These are phyloP conservation scores for Trichonephila inaurata DNA, from an alignment of 1,140 invertebrate genomes.

Conservation along the genomic window DNA sequence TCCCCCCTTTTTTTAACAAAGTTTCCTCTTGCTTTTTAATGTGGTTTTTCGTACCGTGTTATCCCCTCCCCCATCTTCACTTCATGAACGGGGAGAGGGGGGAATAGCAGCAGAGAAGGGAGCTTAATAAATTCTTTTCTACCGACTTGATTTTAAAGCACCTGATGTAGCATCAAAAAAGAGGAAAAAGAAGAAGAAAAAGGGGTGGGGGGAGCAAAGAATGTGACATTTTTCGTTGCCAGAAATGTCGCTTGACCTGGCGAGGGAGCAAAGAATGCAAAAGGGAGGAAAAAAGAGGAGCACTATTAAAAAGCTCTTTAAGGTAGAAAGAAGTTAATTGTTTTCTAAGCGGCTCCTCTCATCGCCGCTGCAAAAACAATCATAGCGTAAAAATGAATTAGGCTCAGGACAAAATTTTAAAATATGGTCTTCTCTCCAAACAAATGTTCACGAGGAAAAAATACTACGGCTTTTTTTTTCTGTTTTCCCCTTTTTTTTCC, in stretches of 20 bases:
- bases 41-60: slow-evolving; percentile 35
- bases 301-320: slow-evolving; percentile 74
- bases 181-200: not conserved
- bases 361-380: slow-evolving; percentile 56
- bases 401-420: slow-evolving; percentile 66
- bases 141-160: slow-evolving; percentile 55
- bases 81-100: not conserved
- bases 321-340: slow-evolving; percentile 67
- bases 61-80: not conserved
- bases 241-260: slow-evolving; percentile 43
- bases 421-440: slow-evolving; percentile 58
- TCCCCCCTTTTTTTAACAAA: not conserved
- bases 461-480: slow-evolving; percentile 12
- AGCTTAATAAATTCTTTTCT: slow-evolving; percentile 67
- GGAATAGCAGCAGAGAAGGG: not conserved
- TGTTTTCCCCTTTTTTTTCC: slow-evolving; percentile 25
- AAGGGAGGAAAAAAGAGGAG: slow-evolving; percentile 20
- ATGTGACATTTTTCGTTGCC: slow-evolving; percentile 61
- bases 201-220: not conserved
- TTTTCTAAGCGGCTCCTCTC: slow-evolving; percentile 56
- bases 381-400: slow-evolving; percentile 68
- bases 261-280: slow-evolving; percentile 12
- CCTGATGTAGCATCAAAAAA: slow-evolving; percentile 60
- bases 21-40: slow-evolving; percentile 32
- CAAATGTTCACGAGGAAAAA: slow-evolving; percentile 31